Base-by-base conservation (phyloP, 2,797 vertebrate genomes). In the Hydrocynus forskahlii region DNA sequence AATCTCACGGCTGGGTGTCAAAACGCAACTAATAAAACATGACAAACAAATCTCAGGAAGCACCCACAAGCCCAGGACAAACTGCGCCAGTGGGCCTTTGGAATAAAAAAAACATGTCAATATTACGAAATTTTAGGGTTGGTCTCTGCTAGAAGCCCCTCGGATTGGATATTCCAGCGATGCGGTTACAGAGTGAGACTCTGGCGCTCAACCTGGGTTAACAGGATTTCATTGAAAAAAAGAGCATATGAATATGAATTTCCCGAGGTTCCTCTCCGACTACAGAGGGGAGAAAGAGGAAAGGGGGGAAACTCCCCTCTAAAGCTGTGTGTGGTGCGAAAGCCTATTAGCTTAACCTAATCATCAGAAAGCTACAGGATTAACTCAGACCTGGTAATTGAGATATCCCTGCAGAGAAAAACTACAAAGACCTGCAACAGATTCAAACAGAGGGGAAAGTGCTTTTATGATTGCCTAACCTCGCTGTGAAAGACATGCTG, bases 401-500 rank as follows among this genome's bases (percentile, higher is more conserved):
- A 81, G 79, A 81, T 78, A 74, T 81, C 59, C 48, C 62, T 23
- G 5, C 17, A 29, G 75, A 75, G 48, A n/a, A 63, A 78, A 78
- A 55, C 57, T 57, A 72, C 50, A 76, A 71, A 79, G 48, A 79
- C 52, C 72, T 76, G 21, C 57, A 75, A 48, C 55, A 23, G 48
- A 71, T 69, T 48, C 29, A 48, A 60, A 79, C 71, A 35, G 55
- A 14, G 76, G 45, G 90, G 87, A 88, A 83, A 80, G 79, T 78
- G 54, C 79, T 87, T 69, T 86, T 88, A 87, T 91, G 87, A 83
- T 82, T 86, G 88, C 86, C 69, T 71, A 29, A 29, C 23, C 50
- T 71, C 23, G 25, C 69, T 71, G 60, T 66, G 60, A 75, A 52
- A 21, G 50, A 73, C 71, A 38, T 38, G 60, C 29, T 73, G 14